Percentiles rank a stretch among this genome's conserved stretches.
These are phyloP conservation scores for Oreochromis mossambicus DNA, from an alignment of 2,797 vertebrate genomes.

Conservation along the genomic window DNA sequence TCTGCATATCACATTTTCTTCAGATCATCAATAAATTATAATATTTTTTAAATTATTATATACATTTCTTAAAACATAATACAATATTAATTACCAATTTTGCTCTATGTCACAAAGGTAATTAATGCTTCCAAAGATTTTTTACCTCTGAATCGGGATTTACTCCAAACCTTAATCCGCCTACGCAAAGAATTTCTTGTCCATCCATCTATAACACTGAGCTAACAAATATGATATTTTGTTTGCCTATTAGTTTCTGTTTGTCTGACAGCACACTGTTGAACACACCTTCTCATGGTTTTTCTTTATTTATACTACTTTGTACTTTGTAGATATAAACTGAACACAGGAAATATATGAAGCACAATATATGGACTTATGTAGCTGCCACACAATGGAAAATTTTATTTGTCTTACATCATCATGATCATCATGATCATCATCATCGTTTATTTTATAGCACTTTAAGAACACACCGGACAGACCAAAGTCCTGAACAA, in stretches of 20 bases:
- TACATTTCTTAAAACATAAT: neutral
- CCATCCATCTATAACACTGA: neutral
- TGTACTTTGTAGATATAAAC: neutral
- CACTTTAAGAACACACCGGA: no score
- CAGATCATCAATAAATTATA: neutral
- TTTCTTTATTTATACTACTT: neutral
- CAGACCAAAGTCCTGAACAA: no score
- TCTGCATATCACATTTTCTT: neutral
- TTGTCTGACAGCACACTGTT: neutral
- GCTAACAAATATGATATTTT: neutral
- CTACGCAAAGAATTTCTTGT: neutral
- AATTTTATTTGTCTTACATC: neutral
- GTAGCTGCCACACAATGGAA: neutral
- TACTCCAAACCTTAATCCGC: neutral
- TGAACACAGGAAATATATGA: neutral
- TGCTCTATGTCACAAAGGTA: neutral
- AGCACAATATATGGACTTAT: neutral
- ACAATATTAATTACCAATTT: neutral
- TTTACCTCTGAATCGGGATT: neutral
- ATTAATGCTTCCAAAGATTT: neutral
- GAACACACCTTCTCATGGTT: neutral
- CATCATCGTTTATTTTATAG: no score
- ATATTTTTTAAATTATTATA: neutral
- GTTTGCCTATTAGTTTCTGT: neutral
- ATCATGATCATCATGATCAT: no score